A percentile compares a stretch with the other conserved stretches of the same genome.
These are phyloP conservation scores for Lerema accius DNA, from an alignment of 1,140 invertebrate genomes.

Conservation along the genomic window DNA sequence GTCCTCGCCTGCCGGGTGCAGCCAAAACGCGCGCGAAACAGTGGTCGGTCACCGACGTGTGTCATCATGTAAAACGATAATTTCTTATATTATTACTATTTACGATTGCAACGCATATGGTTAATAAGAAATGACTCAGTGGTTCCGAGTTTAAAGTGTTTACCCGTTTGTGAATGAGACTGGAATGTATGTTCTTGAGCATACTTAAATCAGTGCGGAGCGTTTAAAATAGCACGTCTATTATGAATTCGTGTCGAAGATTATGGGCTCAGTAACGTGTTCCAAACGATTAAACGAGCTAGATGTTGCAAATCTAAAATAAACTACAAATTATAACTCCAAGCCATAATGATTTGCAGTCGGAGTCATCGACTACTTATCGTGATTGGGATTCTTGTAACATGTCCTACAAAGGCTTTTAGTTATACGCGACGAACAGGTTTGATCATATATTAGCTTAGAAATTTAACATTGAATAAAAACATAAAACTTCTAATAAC, in stretches of 20 bases:
- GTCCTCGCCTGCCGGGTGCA: too few relatives aligned
- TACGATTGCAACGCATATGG: conserved; percentile 53
- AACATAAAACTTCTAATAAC: conserved; percentile 10
- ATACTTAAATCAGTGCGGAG: conserved; percentile 42
- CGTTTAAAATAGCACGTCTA: conserved; percentile 51
- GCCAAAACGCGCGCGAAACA: conserved; percentile 18
- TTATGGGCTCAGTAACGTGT: conserved; percentile 34
- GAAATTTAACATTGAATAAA: conserved; percentile 35
- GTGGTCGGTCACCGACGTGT: background rate
- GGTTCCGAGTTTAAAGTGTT: conserved; percentile 65
- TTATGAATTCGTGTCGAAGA: conserved; percentile 45
- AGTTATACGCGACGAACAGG: conserved; percentile 44
- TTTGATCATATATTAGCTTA: conserved; percentile 57
- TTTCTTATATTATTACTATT: conserved; percentile 33
- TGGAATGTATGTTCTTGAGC: conserved; percentile 53
- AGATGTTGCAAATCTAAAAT: conserved; percentile 30
- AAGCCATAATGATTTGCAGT: conserved; percentile 50
- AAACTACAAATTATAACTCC: conserved; percentile 28
- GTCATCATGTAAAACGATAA: conserved; percentile 16
- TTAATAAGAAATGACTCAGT: conserved; percentile 68
- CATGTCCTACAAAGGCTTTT: conserved; percentile 40
- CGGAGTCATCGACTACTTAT: conserved; percentile 45
- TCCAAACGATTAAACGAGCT: conserved; percentile 24
- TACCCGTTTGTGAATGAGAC: conserved; percentile 58
- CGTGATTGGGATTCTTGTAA: conserved; percentile 45